Evolutionary conservation across 2,113 vertebrate genomes (phyloP), one percentile per base, ranked within the genome.

Genomic region (Eonycteris spelaea): DNA sequence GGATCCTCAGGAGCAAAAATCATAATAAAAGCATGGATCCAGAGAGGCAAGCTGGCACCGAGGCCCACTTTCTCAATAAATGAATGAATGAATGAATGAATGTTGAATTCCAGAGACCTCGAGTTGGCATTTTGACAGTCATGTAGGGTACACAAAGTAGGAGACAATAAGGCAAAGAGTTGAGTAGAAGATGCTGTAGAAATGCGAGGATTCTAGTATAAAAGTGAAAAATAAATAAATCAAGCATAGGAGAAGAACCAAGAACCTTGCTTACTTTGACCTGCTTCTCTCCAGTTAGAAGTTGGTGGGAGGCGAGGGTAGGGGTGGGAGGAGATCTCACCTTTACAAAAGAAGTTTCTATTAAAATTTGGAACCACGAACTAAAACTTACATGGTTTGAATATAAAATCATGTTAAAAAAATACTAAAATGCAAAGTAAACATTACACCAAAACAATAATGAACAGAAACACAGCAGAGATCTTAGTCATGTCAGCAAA

Each of bases 321-420:
- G 45, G 45, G 45, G 45, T 10, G 45, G 45, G 45, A 45, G 45
- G 45, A 59, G 26, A 35, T 40, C 22, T 59, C 7, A 43, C 33
- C 18, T 24, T 53, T 13, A 53, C 61, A 57, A 67, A 67, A 28
- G 43, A 35, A 33, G 15, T 45, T 45, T 80, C 14, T 48, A 19
- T 9, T 48, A 24, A 78, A 78, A 53, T 48, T 24, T 78, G 40
- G 51, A 90, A 59, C 2, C 33, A 53, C 18, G 59, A 85, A 61
- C 9, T 68, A 57, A n/a, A 83, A 53, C 5, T 51, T 48, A 45
- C 21, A 38, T 38, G 9, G n/a, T 55, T 57, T 48, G 35, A 87
- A 70, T 38, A 48, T 82, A 57, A 82, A 95, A 70, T 86, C 51
- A 65, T n/a, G 57, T 51, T 45, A 68, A 84, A 40, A 38, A 40